Evolutionary conservation across 2,113 vertebrate genomes (phyloP), one percentile per base, ranked within the genome.

Genomic region (Motacilla alba): DNA sequence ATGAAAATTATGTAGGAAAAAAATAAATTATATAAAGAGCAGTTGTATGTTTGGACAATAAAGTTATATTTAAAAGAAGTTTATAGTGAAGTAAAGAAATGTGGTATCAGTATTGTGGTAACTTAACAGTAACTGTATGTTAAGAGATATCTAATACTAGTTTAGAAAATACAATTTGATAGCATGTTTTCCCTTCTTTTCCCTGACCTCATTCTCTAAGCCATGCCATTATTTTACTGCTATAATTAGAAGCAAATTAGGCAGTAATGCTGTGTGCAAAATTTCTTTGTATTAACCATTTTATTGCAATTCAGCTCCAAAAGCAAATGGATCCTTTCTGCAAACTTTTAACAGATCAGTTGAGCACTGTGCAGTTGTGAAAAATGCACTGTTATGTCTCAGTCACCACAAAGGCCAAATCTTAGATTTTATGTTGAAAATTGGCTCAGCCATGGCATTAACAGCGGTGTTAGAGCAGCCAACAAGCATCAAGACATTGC

Each of bases 51-150:
- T 73, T 59, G 19, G 27, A 35, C 58, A 74, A 46, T 81, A 19
- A 89, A 43, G 11, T 47, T 64, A 17, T 35, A 43, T 56, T 72
- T 70, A 15, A 60, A 91, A 91, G 24, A 85, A 64, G 7, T 47
- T 28, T 72, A 8, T 75, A 41, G 5, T 75, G 56, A 95, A 24
- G 7, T 55, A 78, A 67, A 58, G 19, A 91, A 75, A 82, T 43
- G 19, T 1, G 0, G 2, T 73, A 30, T 70, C 46, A 26, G 4
- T 55, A 58, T 11, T 43, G 15, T 53, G 33, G 26, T 62, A 26
- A 50, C 35, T 17, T 78, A 14, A 75, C 9, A 52, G 27, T 47
- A 66, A 62, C 15, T 63, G 3, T 59, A 11, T 82, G 15, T 47
- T 73, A 47, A 68, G 37, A 31, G 31, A 13, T 19, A 75, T 9